Evolutionary conservation across 2,113 vertebrate species (phyloP).

Genomic region (Calyptommatus sinebrachiatus): DNA sequence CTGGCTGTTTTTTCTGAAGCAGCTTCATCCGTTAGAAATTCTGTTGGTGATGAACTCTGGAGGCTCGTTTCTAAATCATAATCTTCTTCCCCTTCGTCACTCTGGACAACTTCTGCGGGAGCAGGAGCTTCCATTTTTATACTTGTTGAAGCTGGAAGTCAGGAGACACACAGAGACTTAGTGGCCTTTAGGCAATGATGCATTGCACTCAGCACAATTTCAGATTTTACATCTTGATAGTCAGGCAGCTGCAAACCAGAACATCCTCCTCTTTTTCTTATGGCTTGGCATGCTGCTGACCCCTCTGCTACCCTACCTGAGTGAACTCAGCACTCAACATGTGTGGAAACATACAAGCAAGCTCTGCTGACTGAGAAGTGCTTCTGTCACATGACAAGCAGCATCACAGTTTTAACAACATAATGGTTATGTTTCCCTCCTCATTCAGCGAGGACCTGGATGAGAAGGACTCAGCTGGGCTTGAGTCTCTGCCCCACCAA

Average conservation of each 20-base stretch:
- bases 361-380: background rate
- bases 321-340: background rate
- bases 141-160: constrained; percentile 37
- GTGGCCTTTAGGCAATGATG: background rate
- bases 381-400: background rate
- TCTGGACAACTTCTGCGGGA: constrained; percentile 61
- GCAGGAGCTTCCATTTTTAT: constrained; percentile 38
- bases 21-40: background rate
- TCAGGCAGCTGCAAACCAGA: no score
- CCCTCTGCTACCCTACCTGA: no score
- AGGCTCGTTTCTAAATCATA: background rate
- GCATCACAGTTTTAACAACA: background rate
- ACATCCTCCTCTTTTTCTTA: no score
- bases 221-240: no score
- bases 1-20: constrained; percentile 46
- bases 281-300: no score
- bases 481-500: no score
- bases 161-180: background rate
- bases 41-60: rapidly evolving
- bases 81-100: constrained; percentile 63
- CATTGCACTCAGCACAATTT: no score
- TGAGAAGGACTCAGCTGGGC: no score
- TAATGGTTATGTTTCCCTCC: no score
- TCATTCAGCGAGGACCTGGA: no score
- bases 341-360: no score